Conservation (phyloP, 2,113 vertebrate species). For the Serilophus lunatus region DNA sequence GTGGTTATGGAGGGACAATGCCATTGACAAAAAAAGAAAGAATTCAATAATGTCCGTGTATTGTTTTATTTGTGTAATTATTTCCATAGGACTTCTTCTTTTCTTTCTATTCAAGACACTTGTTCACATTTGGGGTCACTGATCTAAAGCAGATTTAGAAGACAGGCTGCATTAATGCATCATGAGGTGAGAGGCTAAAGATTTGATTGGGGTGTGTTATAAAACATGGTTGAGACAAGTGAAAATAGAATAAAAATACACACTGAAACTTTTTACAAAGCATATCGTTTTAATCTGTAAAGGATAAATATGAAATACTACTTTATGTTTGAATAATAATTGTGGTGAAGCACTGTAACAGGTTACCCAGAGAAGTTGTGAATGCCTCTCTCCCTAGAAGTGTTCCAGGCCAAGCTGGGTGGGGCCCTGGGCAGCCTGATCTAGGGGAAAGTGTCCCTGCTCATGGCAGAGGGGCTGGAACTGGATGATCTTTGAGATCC, state of each 20-base stretch:
- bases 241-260: neutral
- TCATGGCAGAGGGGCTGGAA: neutral
- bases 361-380: neutral
- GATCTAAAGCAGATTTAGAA: neutral
- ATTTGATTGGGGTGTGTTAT: neutral
- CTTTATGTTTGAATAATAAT: neutral
- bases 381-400: neutral
- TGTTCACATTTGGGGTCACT: neutral
- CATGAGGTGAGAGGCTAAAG: neutral
- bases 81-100: neutral
- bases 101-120: neutral
- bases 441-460: neutral
- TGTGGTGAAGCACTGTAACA: neutral
- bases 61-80: neutral
- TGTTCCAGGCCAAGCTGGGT: neutral
- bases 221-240: neutral
- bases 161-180: neutral
- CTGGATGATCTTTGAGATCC: neutral
- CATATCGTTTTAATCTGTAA: neutral
- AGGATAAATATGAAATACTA: neutral
- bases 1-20: neutral
- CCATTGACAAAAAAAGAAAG: neutral
- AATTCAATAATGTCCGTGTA: neutral
- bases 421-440: neutral
- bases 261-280: neutral